Evolutionary conservation across 2,797 vertebrate genomes (phyloP).

Genomic region (Varecia variegata): DNA sequence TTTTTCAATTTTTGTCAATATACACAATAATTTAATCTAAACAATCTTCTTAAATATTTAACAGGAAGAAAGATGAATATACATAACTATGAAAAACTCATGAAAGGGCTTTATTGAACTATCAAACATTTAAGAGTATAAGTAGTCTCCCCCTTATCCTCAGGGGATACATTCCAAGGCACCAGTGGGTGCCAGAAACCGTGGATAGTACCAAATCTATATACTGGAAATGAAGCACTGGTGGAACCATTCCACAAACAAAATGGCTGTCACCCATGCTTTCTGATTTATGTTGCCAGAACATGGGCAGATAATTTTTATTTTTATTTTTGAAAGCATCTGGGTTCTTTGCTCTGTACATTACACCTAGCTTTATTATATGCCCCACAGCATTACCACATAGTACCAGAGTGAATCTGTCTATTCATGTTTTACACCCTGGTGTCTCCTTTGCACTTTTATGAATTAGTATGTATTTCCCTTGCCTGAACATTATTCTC

Average conservation of each 20-base stretch:
- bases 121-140: not conserved
- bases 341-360: not conserved
- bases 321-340: not conserved
- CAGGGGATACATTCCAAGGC: not conserved
- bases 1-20: conserved; percentile 44
- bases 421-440: not conserved
- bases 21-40: conserved; percentile 49
- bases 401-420: not conserved
- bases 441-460: not conserved
- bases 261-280: not conserved
- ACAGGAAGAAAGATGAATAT: conserved; percentile 14
- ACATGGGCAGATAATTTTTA: not conserved
- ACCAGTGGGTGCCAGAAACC: not conserved
- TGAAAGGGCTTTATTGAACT: conserved; percentile 30
- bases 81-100: conserved; percentile 41
- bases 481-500: not conserved
- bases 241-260: not conserved
- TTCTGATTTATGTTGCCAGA: not conserved
- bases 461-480: not conserved
- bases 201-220: not conserved
- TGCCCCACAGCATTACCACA: not conserved
- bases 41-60: conserved; percentile 23
- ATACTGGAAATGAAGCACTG: not conserved
- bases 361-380: not conserved
- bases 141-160: not conserved